Evolutionary conservation across 2,797 vertebrate genomes (phyloP).

Genomic region (Podarcis lilfordi): DNA sequence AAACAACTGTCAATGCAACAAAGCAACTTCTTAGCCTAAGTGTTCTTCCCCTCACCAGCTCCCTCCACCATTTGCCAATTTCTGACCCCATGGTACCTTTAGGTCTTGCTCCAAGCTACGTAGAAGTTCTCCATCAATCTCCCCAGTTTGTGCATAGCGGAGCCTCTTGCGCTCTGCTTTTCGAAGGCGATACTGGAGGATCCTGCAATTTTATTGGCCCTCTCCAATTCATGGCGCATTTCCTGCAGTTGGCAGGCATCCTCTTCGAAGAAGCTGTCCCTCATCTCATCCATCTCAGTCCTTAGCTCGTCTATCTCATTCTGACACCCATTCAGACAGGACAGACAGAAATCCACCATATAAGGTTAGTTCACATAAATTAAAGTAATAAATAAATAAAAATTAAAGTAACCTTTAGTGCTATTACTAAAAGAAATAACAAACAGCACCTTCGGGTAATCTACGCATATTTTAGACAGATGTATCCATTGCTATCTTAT

Average conservation of each 20-base stretch:
- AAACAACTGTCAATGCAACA: not conserved
- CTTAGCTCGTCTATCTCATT: conserved; percentile 96
- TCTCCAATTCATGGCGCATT: conserved; percentile 96
- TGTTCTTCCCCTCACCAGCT: rapidly evolving
- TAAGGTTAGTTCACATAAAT: conserved; percentile 1
- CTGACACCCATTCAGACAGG: conserved; percentile 72
- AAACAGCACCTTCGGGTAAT: conserved; percentile 16
- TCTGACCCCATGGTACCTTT: conserved; percentile 80
- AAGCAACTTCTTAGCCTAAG: not conserved
- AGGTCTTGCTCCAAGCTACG: conserved; percentile 98
- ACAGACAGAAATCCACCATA: conserved; percentile 32
- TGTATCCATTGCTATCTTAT: not conserved
- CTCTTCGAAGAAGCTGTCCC: conserved; percentile 98
- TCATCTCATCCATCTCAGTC: conserved; percentile 98
- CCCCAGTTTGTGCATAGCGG: conserved; percentile 91
- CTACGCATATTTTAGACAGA: not conserved
- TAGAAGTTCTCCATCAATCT: conserved; percentile 93
- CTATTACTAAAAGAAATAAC: not conserved
- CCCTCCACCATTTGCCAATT: not conserved
- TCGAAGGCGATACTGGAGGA: conserved; percentile 96
- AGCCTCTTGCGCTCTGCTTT: conserved; percentile 96
- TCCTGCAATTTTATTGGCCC: conserved; percentile 99
- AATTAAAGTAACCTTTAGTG: no score
- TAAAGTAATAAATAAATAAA: not conserved
- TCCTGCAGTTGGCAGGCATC: conserved; percentile 98